Conservation (phyloP, 2,888 invertebrate genomes). For the Hetaerina titia region DNA sequence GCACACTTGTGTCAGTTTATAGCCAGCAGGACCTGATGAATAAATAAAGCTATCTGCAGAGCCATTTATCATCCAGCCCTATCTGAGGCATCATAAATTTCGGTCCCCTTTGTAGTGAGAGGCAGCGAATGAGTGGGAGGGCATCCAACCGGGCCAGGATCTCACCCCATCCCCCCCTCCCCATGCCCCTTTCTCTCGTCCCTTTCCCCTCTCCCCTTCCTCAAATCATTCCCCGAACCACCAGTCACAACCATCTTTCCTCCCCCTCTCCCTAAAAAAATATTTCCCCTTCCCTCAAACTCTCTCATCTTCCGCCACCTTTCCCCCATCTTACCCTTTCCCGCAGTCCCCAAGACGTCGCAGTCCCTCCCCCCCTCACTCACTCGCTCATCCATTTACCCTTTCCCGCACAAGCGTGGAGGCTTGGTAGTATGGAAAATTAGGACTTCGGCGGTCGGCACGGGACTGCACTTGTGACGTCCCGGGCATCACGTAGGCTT, state of each 20-base stretch:
- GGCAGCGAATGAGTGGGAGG: conserved; percentile 57
- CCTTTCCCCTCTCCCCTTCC: not conserved
- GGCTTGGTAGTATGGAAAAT: not conserved
- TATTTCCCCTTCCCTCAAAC: not conserved
- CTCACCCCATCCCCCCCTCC: not conserved
- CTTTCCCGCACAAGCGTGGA: not conserved
- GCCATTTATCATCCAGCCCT: conserved; percentile 81
- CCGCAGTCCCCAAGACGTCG: not conserved
- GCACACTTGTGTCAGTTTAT: conserved; percentile 71
- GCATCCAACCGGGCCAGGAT: conserved; percentile 39
- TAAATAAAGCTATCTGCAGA: conserved; percentile 82
- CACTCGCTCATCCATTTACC: not conserved
- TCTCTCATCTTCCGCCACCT: not conserved
- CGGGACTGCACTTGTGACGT: not conserved
- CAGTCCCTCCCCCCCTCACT: too few species aligned
- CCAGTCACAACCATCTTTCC: too few species aligned
- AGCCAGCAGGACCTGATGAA: conserved; percentile 78
- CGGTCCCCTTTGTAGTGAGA: conserved; percentile 68
- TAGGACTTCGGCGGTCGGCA: not conserved
- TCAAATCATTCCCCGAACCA: too few species aligned
- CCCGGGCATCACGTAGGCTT: not conserved
- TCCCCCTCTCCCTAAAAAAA: not conserved
- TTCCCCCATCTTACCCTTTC: not conserved
- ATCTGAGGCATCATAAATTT: conserved; percentile 78
- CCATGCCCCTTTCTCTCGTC: not conserved